These are phyloP conservation scores for Atrichornis clamosus DNA, from an alignment of 2,113 vertebrate genomes.

Conservation along the genomic window DNA sequence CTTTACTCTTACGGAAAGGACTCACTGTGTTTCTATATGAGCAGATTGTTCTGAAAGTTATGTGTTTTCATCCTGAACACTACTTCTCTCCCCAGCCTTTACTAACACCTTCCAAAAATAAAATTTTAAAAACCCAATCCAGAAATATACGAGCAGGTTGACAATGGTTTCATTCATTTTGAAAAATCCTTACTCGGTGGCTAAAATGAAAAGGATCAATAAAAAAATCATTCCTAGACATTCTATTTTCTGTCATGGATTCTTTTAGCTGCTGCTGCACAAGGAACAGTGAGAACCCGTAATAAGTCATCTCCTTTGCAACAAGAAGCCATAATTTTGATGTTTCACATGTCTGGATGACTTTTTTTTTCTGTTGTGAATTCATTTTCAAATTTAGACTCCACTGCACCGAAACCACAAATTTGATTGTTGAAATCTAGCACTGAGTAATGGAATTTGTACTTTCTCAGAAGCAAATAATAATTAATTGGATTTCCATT, in stretches of 20 bases:
- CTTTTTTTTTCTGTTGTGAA: not conserved
- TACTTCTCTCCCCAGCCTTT: not conserved
- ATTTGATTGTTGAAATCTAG: not conserved
- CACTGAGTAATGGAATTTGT: not conserved
- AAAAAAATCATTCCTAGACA: not conserved
- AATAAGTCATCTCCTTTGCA: not conserved
- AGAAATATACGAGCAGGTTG: not conserved
- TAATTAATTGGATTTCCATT: not conserved
- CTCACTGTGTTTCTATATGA: not conserved
- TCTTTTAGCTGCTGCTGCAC: not conserved
- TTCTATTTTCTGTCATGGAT: not conserved
- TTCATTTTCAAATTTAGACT: not conserved
- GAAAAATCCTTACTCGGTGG: not conserved
- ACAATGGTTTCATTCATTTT: conserved; percentile 25
- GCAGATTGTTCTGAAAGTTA: not conserved
- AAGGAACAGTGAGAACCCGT: not conserved
- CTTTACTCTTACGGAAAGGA: conserved; percentile 1
- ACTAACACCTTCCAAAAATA: not conserved
- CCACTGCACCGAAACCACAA: not conserved
- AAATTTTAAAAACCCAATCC: not conserved
- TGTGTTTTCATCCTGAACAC: not conserved
- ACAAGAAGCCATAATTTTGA: not conserved
- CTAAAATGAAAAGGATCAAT: not conserved
- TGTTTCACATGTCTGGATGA: not conserved
- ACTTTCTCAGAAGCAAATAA: not conserved